Evolutionary conservation across 64 coral and sea anemone species (phyloP).

Genomic region (Stichodactyla helianthus): DNA sequence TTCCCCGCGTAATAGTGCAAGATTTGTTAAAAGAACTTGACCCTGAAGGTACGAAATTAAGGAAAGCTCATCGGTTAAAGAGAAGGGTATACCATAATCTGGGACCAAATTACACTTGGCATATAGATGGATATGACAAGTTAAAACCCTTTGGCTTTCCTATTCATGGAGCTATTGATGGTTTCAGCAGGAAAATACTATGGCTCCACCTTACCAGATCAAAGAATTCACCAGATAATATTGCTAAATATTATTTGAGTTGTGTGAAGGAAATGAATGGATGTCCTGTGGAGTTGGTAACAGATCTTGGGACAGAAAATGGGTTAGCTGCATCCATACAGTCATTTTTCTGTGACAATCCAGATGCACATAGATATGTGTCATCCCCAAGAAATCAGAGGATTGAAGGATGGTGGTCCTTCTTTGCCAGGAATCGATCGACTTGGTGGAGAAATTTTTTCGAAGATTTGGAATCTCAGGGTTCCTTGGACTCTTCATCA

Average conservation of each 20-base stretch:
- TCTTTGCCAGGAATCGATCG: constrained; percentile 14
- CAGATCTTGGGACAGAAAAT: constrained; percentile 26
- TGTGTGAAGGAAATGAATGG: constrained; percentile 10
- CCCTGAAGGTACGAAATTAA: constrained; percentile 46
- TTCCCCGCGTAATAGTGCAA: constrained; percentile 52
- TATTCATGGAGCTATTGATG: constrained; percentile 34
- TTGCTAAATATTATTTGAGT: not conserved
- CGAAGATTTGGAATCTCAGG: constrained; percentile 7
- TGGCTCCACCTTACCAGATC: constrained; percentile 1
- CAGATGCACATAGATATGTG: constrained; percentile 6
- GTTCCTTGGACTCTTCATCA: constrained; percentile 13
- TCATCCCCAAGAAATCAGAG: constrained; percentile 20
- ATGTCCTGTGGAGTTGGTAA: constrained; percentile 24
- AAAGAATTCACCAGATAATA: constrained; percentile 31
- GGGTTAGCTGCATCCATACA: constrained; percentile 11
- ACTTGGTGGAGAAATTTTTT: constrained; percentile 15
- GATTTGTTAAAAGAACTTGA: constrained; percentile 62
- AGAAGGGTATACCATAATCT: constrained; percentile 45
- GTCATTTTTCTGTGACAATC: not conserved
- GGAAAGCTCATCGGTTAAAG: constrained; percentile 30
- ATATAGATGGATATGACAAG: constrained; percentile 23
- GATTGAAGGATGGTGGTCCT: constrained; percentile 20
- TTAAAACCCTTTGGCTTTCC: constrained; percentile 38
- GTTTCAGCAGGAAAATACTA: constrained; percentile 23
- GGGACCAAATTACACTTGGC: constrained; percentile 58